A percentile compares a stretch with the other conserved stretches of the same genome.
phyloP scores from a whole-genome alignment of 2,113 vertebrate species.

The Dicentrarchus labrax region DNA sequence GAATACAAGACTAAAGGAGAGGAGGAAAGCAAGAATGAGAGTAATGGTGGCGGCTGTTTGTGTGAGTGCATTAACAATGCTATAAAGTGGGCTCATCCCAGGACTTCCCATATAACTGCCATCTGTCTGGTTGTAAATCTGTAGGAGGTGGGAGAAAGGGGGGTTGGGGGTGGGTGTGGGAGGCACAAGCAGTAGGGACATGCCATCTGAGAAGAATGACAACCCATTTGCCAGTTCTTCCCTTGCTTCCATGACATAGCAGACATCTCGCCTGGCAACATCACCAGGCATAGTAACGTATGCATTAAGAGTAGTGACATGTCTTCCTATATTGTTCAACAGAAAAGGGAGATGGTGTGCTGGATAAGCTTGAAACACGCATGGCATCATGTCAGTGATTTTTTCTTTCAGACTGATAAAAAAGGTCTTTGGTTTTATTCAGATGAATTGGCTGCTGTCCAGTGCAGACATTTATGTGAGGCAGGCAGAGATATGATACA shows the following conservation, averaged over 20 bases:
- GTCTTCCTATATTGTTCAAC: slow-evolving; percentile 6
- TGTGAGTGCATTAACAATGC: slow-evolving; percentile 98
- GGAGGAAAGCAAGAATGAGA: slow-evolving; percentile 65
- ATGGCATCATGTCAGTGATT: slow-evolving; percentile 1
- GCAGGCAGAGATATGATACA: slow-evolving; percentile 56
- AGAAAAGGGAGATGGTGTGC: slow-evolving; percentile 9
- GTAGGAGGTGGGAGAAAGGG: slow-evolving; percentile 80
- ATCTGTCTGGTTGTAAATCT: slow-evolving; percentile 98
- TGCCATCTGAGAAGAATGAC: slow-evolving; percentile 76
- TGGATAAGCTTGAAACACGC: slow-evolving; percentile 40
- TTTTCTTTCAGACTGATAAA: slow-evolving; percentile 25
- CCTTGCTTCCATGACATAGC: slow-evolving; percentile 49
- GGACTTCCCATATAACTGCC: slow-evolving; percentile 95
- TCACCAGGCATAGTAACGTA: slow-evolving; percentile 22
- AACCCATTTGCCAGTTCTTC: slow-evolving; percentile 66
- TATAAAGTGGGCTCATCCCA: slow-evolving; percentile 97
- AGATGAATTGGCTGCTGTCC: slow-evolving; percentile 58
- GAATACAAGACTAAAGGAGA: slow-evolving; percentile 44
- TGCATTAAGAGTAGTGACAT: slow-evolving; percentile 12
- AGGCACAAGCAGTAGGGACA: slow-evolving; percentile 82
- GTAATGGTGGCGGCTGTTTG: slow-evolving; percentile 90
- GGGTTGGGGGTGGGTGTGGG: slow-evolving; percentile 82
- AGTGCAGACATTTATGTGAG: slow-evolving; percentile 38
- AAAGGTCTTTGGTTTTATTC: slow-evolving; percentile 51
- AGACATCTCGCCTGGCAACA: slow-evolving; percentile 40